Evolutionary conservation across 2,113 vertebrate genomes (phyloP).

Genomic region (Oncorhynchus nerka): DNA sequence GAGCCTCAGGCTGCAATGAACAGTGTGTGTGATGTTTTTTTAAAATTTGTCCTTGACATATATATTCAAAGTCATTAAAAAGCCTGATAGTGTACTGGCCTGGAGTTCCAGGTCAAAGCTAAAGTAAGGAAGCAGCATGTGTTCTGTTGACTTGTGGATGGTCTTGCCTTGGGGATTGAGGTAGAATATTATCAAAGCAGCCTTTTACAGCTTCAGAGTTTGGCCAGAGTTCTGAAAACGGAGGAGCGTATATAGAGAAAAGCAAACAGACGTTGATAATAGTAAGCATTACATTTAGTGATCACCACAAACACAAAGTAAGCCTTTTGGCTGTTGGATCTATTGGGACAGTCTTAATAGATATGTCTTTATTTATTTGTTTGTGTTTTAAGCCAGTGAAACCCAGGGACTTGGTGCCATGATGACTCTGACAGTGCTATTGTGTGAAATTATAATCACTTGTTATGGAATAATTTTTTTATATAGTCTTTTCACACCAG

Average conservation of each 20-base stretch:
- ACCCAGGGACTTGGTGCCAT: constrained; percentile 83
- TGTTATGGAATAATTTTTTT: constrained; percentile 82
- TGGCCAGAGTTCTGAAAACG: neutral
- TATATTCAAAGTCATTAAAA: too few relatives aligned
- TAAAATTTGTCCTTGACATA: too few relatives aligned
- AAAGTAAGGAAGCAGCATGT: neutral
- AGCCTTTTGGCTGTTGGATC: constrained; percentile 76
- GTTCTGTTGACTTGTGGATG: neutral
- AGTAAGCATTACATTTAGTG: constrained; percentile 27
- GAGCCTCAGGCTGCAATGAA: too few relatives aligned
- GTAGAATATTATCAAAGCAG: neutral
- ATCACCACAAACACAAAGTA: constrained; percentile 58
- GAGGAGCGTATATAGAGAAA: neutral
- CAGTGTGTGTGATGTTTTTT: too few relatives aligned
- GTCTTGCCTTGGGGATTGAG: neutral
- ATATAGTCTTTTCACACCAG: constrained; percentile 81
- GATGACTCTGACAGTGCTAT: constrained; percentile 84
- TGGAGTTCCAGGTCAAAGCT: too few relatives aligned
- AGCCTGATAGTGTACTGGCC: too few relatives aligned
- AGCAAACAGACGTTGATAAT: neutral
- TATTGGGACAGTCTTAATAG: constrained; percentile 65
- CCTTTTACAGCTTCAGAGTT: neutral
- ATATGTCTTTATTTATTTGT: constrained; percentile 54
- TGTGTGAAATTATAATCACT: constrained; percentile 84
- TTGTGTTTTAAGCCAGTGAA: constrained; percentile 78